Conservation (phyloP, 2,888 invertebrate genomes). For the Drosophila subsilvestris region DNA sequence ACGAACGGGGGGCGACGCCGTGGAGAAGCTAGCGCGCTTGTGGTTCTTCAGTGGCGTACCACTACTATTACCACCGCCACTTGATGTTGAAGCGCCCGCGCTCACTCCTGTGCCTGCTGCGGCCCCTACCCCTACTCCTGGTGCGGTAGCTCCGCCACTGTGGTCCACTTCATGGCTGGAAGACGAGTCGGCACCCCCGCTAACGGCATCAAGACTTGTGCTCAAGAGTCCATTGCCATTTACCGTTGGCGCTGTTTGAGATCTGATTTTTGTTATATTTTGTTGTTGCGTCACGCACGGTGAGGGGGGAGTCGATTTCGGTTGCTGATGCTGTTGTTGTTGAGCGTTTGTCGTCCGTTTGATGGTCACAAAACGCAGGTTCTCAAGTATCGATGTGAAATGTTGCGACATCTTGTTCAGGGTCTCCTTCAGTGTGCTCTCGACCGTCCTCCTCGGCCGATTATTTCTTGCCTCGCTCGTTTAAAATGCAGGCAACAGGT, state of each 20-base stretch:
- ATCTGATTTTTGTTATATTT: conserved; percentile 66
- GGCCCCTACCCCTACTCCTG: conserved; percentile 15
- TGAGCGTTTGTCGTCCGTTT: conserved; percentile 73
- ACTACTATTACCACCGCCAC: conserved; percentile 39
- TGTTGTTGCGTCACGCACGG: conserved; percentile 52
- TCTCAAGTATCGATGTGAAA: conserved; percentile 83
- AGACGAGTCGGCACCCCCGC: conserved; percentile 37
- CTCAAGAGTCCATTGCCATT: conserved; percentile 69
- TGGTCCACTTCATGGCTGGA: conserved; percentile 61
- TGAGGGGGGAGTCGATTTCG: conserved; percentile 49
- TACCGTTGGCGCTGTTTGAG: conserved; percentile 58
- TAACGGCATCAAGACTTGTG: conserved; percentile 52
- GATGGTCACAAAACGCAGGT: conserved; percentile 81
- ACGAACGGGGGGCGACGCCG: conserved; percentile 58
- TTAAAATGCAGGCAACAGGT: conserved; percentile 72
- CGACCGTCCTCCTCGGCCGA: conserved; percentile 13
- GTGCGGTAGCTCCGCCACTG: conserved; percentile 33
- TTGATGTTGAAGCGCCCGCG: conserved; percentile 25
- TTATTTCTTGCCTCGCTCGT: conserved; percentile 54
- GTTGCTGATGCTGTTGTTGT: conserved; percentile 51
- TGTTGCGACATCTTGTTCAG: conserved; percentile 82
- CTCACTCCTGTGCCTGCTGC: conserved; percentile 16
- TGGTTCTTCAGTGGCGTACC: conserved; percentile 70
- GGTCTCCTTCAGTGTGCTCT: conserved; percentile 18
- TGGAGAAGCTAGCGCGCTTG: conserved; percentile 64